Percentiles rank a stretch among this genome's conserved stretches.
phyloP scores from a whole-genome alignment of 2,797 vertebrate genomes.

The Synanceia verrucosa region DNA sequence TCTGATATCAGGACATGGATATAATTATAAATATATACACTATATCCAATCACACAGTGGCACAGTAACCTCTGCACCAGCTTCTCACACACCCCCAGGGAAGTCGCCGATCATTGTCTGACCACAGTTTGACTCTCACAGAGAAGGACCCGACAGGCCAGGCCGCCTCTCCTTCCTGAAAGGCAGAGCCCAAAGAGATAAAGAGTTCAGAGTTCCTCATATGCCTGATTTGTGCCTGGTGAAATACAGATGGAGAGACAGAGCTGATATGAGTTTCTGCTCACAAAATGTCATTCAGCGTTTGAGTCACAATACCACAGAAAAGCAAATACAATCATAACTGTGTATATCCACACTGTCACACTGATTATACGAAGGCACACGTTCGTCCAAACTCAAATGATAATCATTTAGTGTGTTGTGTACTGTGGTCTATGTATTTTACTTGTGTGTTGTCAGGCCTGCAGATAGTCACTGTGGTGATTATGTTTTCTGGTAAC shows the following conservation, averaged over 20 bases:
- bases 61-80: constrained; percentile 43
- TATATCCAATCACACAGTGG: constrained; percentile 14
- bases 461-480: constrained; percentile 56
- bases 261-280: background rate
- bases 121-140: constrained; percentile 14
- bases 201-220: constrained; percentile 2
- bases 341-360: background rate
- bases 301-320: constrained; percentile 1
- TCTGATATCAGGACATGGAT: no score
- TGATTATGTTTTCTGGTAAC: constrained; percentile 63
- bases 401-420: constrained; percentile 13
- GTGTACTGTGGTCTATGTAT: constrained; percentile 33
- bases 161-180: background rate
- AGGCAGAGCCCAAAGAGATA: background rate
- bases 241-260: background rate
- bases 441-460: constrained; percentile 34
- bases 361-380: constrained; percentile 32
- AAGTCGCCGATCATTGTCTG: background rate
- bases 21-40: no score
- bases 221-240: background rate
- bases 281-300: background rate
- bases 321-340: constrained; percentile 14
- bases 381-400: constrained; percentile 5
- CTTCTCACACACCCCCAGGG: constrained; percentile 1
- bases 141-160: constrained; percentile 19